Conservation (phyloP, 2,888 invertebrate genomes). For the Microplitis manilae region DNA sequence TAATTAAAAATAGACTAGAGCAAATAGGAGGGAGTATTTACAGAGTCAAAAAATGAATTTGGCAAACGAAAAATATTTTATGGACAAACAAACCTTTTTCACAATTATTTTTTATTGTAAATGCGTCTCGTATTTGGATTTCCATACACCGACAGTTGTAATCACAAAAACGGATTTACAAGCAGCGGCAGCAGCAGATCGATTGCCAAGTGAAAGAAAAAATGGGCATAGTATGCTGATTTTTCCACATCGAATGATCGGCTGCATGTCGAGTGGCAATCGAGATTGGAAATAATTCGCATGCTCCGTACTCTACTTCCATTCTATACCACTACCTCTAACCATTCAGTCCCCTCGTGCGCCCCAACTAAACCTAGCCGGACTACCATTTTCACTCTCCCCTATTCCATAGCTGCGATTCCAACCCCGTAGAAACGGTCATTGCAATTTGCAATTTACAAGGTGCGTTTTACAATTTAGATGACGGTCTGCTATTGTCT, state of each 20-base stretch:
- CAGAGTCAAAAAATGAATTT: background rate
- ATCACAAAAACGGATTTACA: constrained; percentile 38
- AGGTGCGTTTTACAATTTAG: constrained; percentile 67
- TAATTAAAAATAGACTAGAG: background rate
- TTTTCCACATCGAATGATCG: constrained; percentile 27
- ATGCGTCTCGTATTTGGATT: constrained; percentile 29
- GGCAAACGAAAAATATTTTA: background rate
- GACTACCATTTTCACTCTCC: background rate
- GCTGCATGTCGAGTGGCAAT: constrained; percentile 42
- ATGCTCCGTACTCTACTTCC: constrained; percentile 8
- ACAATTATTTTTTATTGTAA: constrained; percentile 1
- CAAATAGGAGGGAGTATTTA: background rate
- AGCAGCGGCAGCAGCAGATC: constrained; percentile 25
- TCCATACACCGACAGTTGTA: constrained; percentile 20
- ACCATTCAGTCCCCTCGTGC: background rate
- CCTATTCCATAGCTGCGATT: background rate
- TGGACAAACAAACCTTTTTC: constrained; percentile 5
- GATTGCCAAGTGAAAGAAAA: constrained; percentile 31
- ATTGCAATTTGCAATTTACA: constrained; percentile 62
- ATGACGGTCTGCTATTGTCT: constrained; percentile 62
- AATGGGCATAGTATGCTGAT: constrained; percentile 32
- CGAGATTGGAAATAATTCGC: constrained; percentile 35
- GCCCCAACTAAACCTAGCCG: too few relatives aligned
- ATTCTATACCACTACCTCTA: background rate
- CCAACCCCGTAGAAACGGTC: constrained; percentile 38